A percentile compares a stretch with the other conserved stretches of the same genome.
Conservation (phyloP, 2,797 vertebrate genomes). For the Heliangelus exortis region DNA sequence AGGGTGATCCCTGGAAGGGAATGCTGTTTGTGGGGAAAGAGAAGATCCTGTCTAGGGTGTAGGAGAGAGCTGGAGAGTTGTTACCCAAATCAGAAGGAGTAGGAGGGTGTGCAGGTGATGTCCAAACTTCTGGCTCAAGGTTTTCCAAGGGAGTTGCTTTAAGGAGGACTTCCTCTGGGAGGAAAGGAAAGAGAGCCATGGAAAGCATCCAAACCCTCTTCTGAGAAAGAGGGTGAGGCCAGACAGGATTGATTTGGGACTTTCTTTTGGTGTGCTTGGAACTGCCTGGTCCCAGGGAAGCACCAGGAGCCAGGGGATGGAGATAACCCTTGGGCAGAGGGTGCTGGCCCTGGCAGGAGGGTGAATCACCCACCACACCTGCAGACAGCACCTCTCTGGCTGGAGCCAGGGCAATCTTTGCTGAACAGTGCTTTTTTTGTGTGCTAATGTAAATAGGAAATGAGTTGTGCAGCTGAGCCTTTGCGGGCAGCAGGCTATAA, state of each 20-base stretch:
- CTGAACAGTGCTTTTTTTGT: not conserved
- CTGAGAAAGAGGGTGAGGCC: constrained; percentile 59
- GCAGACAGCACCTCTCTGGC: constrained; percentile 6
- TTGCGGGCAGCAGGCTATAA: not conserved
- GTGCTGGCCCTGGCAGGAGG: not conserved
- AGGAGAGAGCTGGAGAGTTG: not conserved
- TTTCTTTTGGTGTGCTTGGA: constrained; percentile 54
- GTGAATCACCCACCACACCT: constrained; percentile 46
- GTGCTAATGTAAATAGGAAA: constrained; percentile 24
- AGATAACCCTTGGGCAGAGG: constrained; percentile 22
- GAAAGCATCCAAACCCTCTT: constrained; percentile 22
- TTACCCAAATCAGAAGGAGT: not conserved
- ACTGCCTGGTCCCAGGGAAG: constrained; percentile 12
- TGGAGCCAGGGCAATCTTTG: not conserved
- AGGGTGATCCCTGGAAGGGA: not conserved
- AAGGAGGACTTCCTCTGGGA: constrained; percentile 35
- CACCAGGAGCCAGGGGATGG: not conserved
- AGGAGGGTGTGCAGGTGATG: not conserved
- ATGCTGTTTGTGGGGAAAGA: not conserved
- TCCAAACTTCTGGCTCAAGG: not conserved
- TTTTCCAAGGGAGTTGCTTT: not conserved
- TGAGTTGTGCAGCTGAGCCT: constrained; percentile 26
- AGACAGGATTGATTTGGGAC: constrained; percentile 42
- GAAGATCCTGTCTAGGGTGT: not conserved
- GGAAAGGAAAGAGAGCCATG: constrained; percentile 2